A percentile compares a stretch with the other conserved stretches of the same genome.
phyloP scores from a whole-genome alignment of 1,140 invertebrate genomes.

The Drosophila seguyi region DNA sequence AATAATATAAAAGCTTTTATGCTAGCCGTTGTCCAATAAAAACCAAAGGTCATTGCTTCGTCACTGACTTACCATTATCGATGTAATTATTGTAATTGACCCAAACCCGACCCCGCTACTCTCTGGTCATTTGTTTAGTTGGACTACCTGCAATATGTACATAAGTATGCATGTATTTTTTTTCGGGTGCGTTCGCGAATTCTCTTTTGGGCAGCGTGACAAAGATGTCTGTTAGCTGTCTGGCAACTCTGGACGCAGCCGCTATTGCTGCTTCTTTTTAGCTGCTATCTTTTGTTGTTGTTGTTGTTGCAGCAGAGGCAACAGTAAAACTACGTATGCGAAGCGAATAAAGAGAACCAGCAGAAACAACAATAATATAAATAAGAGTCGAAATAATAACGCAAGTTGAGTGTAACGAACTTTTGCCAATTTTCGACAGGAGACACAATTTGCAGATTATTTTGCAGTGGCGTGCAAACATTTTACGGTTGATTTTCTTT shows the following conservation, averaged over 20 bases:
- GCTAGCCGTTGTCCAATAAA: slow-evolving; percentile 14
- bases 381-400: slow-evolving; percentile 62
- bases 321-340: slow-evolving; percentile 62
- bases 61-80: neutral
- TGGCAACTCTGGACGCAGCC: slow-evolving; percentile 54
- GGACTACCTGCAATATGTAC: slow-evolving; percentile 9
- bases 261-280: slow-evolving; percentile 39
- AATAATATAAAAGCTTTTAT: slow-evolving; percentile 19
- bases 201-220: slow-evolving; percentile 56
- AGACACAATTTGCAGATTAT: slow-evolving; percentile 38
- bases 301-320: slow-evolving; percentile 43
- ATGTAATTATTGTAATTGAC: slow-evolving; percentile 12
- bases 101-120: neutral
- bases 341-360: slow-evolving; percentile 55
- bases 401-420: slow-evolving; percentile 55
- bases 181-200: slow-evolving; percentile 51
- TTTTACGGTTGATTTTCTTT: slow-evolving; percentile 40
- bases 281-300: slow-evolving; percentile 54
- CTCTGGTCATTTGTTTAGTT: slow-evolving; percentile 16
- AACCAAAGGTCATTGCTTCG: slow-evolving; percentile 34
- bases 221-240: slow-evolving; percentile 42
- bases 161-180: neutral
- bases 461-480: slow-evolving; percentile 43
- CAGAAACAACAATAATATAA: slow-evolving; percentile 53
- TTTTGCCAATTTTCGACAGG: slow-evolving; percentile 22